These are phyloP conservation scores for Eupithecia centaureata DNA, from an alignment of 2,888 invertebrate species.

Conservation along the genomic window DNA sequence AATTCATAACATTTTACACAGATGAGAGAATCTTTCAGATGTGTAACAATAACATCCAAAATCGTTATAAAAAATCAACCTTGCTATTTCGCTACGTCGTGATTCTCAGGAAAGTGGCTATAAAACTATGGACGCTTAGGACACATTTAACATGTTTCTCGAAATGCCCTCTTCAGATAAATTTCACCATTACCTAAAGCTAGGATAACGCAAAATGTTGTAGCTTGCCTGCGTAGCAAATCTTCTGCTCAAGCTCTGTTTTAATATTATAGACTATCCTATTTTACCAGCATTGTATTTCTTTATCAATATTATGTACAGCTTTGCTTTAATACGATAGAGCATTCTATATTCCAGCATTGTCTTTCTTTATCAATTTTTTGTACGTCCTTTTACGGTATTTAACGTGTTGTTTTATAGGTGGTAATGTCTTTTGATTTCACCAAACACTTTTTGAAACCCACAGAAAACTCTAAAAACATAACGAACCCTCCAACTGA, in stretches of 20 bases:
- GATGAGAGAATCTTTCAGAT: too few relatives aligned
- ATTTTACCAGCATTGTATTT: too few relatives aligned
- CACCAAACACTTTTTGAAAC: neutral
- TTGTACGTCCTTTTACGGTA: neutral
- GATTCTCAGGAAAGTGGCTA: neutral
- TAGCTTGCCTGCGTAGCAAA: neutral
- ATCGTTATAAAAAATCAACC: neutral
- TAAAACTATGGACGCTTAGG: neutral
- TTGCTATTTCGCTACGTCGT: neutral
- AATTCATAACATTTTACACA: too few relatives aligned
- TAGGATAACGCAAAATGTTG: neutral
- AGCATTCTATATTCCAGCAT: neutral
- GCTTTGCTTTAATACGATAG: too few relatives aligned
- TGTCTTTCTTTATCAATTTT: neutral
- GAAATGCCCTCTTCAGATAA: neutral
- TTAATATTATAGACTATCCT: too few relatives aligned
- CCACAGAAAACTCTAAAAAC: neutral
- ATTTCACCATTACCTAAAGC: neutral
- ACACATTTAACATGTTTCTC: neutral
- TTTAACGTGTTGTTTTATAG: too few relatives aligned
- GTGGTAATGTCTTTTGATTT: neutral
- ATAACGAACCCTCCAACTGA: slow-evolving; percentile 6
- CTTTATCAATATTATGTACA: too few relatives aligned
- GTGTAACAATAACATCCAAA: neutral
- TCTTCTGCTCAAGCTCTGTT: neutral